Evolutionary conservation across 1,140 invertebrate species (phyloP), one percentile per base, ranked within the genome.

Genomic region (Drosophila saltans): DNA sequence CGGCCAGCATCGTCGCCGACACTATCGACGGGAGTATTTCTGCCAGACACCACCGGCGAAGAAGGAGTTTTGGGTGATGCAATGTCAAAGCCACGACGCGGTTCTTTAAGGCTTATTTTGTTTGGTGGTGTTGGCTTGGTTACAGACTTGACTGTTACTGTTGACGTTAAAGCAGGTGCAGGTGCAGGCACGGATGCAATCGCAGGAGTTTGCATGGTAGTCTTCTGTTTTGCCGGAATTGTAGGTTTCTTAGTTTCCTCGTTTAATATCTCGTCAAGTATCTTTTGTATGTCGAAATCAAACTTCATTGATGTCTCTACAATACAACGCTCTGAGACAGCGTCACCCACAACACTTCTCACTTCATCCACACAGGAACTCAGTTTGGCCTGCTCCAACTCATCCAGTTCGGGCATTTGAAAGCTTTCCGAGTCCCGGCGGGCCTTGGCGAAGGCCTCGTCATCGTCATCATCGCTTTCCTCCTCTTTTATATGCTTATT

Each of bases 341-440:
- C 93, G 69, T 98, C 96, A 36, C 97, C 97, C 60, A 98, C 94
- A 36, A 98, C 94, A 89, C 96, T 95, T 67, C 95, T 94, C 11
- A 98, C 94, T 86, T 96, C 94, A 89, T 98, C 97, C 8, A 98
- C 93, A 85, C 97, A 98, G 1, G 96, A 97, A 78, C 96, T 94
- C 3, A 98, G 93, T 90, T 95, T 96, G 0, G 94, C 95, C 93
- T 94, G 94, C 57, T 97, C 95, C 1, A 95, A 74, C 59, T 96
- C 95, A 68, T 93, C 93, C 6, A 96, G 92, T 78, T 93, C 80
- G 72, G 93, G 92, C 83, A 93, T 92, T 89, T 94, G 79, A 88
- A 92, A 88, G 65, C 80, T 91, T 39, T 92, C 91, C 0, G 91
- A 92, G 67, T 92, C 91, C 2, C 91, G 72, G 6, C 91, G 65